Percentiles rank a stretch among this genome's conserved stretches.
Conservation (phyloP, 2,113 vertebrate genomes). For the Nesogale talazaci region DNA sequence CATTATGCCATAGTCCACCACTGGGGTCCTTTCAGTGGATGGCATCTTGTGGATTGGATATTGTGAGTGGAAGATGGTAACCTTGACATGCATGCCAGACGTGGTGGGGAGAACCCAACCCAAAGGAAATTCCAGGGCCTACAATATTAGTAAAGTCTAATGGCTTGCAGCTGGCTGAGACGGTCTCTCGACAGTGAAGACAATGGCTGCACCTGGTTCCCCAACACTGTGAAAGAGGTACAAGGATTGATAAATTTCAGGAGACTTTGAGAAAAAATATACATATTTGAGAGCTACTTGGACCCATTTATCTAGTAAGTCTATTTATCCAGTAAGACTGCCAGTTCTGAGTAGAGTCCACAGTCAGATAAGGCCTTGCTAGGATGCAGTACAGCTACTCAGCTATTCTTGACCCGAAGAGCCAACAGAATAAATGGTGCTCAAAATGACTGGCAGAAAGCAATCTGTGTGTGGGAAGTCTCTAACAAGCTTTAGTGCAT, state of each 20-base stretch:
- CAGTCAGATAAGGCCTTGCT: background rate
- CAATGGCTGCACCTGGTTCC: background rate
- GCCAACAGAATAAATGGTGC: background rate
- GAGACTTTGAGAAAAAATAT: constrained; percentile 27
- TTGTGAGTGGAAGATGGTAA: background rate
- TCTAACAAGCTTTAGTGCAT: background rate
- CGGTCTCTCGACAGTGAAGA: background rate
- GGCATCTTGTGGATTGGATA: background rate
- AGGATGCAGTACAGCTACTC: background rate
- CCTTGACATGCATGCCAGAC: background rate
- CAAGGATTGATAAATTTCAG: background rate
- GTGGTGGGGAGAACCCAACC: background rate
- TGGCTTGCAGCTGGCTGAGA: background rate
- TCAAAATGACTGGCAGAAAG: constrained; percentile 2
- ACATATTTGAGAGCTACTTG: background rate
- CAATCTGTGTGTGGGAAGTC: background rate
- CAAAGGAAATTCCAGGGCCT: background rate
- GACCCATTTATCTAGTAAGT: background rate
- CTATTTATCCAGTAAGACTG: background rate
- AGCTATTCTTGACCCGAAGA: background rate
- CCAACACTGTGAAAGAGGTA: background rate
- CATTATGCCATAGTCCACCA: background rate
- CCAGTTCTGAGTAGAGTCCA: background rate
- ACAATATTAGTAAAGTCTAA: background rate
- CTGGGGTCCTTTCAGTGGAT: background rate